Conservation (phyloP, 2,888 invertebrate species). For the Hyppa rectilinea region DNA sequence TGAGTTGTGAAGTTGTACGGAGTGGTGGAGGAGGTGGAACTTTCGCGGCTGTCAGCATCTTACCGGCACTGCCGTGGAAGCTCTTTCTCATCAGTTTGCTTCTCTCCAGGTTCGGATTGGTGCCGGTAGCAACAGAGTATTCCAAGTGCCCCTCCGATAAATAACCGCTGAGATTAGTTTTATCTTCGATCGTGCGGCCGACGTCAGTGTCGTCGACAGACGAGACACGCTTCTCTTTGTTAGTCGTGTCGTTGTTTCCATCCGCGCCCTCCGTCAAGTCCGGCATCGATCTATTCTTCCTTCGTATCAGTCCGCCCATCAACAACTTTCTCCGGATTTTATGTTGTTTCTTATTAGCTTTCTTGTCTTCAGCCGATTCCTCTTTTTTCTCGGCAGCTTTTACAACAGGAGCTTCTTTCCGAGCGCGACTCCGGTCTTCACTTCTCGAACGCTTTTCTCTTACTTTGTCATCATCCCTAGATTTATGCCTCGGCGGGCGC, state of each 20-base stretch:
- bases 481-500: slow-evolving; percentile 93
- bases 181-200: slow-evolving; percentile 91
- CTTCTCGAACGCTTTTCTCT: slow-evolving; percentile 95
- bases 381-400: slow-evolving; percentile 91
- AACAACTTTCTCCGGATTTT: slow-evolving; percentile 96
- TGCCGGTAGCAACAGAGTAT: slow-evolving; percentile 91
- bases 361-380: slow-evolving; percentile 92
- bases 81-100: slow-evolving; percentile 97
- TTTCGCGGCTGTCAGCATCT: slow-evolving; percentile 95
- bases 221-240: slow-evolving; percentile 84
- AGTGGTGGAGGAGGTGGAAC: slow-evolving; percentile 96
- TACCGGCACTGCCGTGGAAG: slow-evolving; percentile 96
- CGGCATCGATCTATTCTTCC: slow-evolving; percentile 98
- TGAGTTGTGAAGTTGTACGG: slow-evolving; percentile 96
- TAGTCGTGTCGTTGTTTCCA: slow-evolving; percentile 84
- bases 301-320: slow-evolving; percentile 96
- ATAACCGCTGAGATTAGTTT: slow-evolving; percentile 93
- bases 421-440: slow-evolving; percentile 95
- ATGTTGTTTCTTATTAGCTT: slow-evolving; percentile 96
- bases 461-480: slow-evolving; percentile 93
- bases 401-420: slow-evolving; percentile 93
- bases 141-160: slow-evolving; percentile 97
- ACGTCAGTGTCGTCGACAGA: slow-evolving; percentile 95
- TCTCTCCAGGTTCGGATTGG: slow-evolving; percentile 96
- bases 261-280: slow-evolving; percentile 96